Percentiles rank a stretch among this genome's conserved stretches.
These are phyloP conservation scores for Epinotia demarniana DNA, from an alignment of 2,888 invertebrate species.

Conservation along the genomic window DNA sequence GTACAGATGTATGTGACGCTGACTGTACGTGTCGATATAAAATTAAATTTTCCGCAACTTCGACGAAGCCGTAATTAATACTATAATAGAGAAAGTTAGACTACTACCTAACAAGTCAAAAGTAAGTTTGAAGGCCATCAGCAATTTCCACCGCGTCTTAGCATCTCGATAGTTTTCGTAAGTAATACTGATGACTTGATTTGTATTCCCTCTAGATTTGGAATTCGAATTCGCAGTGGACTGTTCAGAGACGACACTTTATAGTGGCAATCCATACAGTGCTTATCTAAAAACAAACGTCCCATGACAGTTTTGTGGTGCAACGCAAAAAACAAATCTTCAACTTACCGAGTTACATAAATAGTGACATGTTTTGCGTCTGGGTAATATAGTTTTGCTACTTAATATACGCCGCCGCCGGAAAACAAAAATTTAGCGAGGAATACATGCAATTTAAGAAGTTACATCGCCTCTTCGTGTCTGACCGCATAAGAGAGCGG, in stretches of 20 bases:
- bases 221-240: not conserved
- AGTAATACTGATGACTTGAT: not conserved
- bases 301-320: not conserved
- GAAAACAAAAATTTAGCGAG: slow-evolving; percentile 5
- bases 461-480: slow-evolving; percentile 25
- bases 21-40: slow-evolving; percentile 7
- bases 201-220: slow-evolving; percentile 1
- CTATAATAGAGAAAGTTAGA: slow-evolving; percentile 33
- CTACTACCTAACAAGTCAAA: slow-evolving; percentile 18
- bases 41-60: slow-evolving; percentile 25
- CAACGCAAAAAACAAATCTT: not conserved
- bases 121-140: slow-evolving; percentile 30
- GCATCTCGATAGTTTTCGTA: slow-evolving; percentile 19
- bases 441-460: slow-evolving; percentile 31
- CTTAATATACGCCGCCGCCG: not conserved
- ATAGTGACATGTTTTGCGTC: slow-evolving; percentile 8
- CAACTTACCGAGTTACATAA: not conserved
- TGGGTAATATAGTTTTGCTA: not conserved
- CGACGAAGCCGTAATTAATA: slow-evolving; percentile 31
- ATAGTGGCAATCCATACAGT: not conserved
- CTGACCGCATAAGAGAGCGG: slow-evolving; percentile 6
- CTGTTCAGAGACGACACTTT: not conserved
- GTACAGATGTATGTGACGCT: too few species aligned
- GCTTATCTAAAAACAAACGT: not conserved
- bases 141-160: slow-evolving; percentile 26